These are phyloP conservation scores for Phymorhynchus buccinoides DNA, from an alignment of 1,140 invertebrate genomes.

Conservation along the genomic window DNA sequence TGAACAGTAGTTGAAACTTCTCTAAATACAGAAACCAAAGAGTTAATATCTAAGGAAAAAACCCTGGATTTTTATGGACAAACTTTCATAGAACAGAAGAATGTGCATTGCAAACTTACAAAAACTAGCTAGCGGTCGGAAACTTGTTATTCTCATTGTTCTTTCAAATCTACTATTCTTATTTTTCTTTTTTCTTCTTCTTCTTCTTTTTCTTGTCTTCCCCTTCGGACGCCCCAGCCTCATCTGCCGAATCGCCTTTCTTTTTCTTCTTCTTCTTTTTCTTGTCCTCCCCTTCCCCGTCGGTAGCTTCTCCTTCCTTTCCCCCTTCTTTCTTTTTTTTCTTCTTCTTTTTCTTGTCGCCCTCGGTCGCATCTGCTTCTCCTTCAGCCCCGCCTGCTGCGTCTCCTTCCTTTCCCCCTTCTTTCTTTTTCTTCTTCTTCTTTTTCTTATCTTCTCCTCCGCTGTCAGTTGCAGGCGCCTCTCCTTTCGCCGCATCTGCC, in stretches of 20 bases:
- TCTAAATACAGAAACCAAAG: too few species aligned
- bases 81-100: too few species aligned
- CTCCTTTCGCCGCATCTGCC: neutral
- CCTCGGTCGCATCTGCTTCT: neutral
- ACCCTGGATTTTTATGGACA: too few species aligned
- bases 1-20: too few species aligned
- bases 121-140: too few species aligned
- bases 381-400: neutral
- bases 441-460: conserved; percentile 18
- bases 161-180: too few species aligned
- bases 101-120: too few species aligned
- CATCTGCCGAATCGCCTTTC: neutral
- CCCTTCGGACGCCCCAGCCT: neutral
- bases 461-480: neutral
- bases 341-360: conserved; percentile 24
- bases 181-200: conserved; percentile 10
- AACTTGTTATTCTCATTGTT: too few species aligned
- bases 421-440: conserved; percentile 32
- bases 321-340: conserved; percentile 28
- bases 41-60: too few species aligned
- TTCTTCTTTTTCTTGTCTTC: conserved; percentile 14
- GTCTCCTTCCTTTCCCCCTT: neutral
- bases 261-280: conserved; percentile 6
- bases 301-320: neutral
- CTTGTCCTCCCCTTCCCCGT: too few species aligned